Percentiles rank a stretch among this genome's conserved stretches.
phyloP scores from a whole-genome alignment of 2,888 invertebrate genomes.

The Andricus curvator region DNA sequence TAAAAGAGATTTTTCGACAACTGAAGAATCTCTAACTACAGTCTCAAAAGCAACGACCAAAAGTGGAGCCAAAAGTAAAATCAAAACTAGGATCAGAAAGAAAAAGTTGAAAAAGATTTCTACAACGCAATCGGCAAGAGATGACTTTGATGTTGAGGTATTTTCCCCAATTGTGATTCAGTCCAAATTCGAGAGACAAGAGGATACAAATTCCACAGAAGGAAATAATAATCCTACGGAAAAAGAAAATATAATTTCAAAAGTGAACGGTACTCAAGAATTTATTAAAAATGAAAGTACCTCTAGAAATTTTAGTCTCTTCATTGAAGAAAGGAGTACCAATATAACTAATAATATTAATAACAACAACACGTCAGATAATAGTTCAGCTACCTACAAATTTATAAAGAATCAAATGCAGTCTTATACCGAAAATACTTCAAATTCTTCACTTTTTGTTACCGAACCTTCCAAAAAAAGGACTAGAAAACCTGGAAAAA shows the following conservation, averaged over 20 bases:
- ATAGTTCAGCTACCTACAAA: neutral
- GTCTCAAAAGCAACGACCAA: neutral
- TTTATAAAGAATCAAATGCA: conserved; percentile 1
- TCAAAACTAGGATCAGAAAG: neutral
- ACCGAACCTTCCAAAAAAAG: neutral
- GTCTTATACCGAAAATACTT: neutral
- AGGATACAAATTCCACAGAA: neutral
- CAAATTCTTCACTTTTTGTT: neutral
- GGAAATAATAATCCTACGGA: neutral
- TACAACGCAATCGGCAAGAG: neutral
- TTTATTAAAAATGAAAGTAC: neutral
- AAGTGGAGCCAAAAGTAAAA: neutral
- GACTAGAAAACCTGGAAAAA: neutral
- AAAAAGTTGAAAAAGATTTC: neutral
- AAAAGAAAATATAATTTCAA: too few species aligned
- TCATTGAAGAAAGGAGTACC: neutral
- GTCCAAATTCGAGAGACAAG: neutral
- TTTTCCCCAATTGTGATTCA: neutral
- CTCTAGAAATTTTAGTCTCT: neutral
- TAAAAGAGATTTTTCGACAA: conserved; percentile 19
- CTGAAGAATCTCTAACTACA: neutral
- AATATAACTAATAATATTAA: neutral
- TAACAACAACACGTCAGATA: neutral
- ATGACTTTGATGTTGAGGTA: conserved; percentile 6
- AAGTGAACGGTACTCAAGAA: neutral